A percentile compares a stretch with the other conserved stretches of the same genome.
Conservation (phyloP, 2,113 vertebrate species). For the Antechinus stuartii region DNA sequence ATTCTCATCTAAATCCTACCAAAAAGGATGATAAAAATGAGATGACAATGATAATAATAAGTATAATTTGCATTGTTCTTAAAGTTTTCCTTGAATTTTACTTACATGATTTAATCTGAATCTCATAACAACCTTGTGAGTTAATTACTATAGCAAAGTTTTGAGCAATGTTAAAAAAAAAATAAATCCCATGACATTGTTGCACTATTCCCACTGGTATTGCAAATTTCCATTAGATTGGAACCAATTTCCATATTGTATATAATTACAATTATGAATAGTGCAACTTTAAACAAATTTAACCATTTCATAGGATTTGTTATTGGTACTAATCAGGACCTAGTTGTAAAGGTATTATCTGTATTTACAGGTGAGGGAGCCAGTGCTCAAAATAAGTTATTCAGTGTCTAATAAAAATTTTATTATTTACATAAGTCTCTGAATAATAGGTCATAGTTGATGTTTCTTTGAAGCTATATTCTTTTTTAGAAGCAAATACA, state of each 20-base stretch:
- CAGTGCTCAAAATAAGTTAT: neutral
- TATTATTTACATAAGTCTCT: conserved; percentile 7
- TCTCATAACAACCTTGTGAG: neutral
- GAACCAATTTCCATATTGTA: neutral
- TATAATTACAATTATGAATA: neutral
- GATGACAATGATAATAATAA: neutral
- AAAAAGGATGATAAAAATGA: neutral
- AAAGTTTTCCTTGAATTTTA: neutral
- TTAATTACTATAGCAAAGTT: neutral
- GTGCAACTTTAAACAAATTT: neutral
- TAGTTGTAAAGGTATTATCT: neutral
- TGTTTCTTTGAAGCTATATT: conserved; percentile 33
- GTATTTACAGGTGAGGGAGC: neutral
- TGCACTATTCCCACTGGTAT: neutral
- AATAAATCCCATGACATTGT: neutral
- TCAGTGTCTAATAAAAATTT: conserved; percentile 30
- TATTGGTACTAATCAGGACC: neutral
- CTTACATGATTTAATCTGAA: neutral
- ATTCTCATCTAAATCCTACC: neutral
- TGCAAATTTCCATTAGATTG: neutral
- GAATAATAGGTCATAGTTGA: conserved; percentile 11
- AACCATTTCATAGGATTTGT: neutral
- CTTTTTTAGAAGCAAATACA: conserved; percentile 49
- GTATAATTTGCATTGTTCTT: neutral
- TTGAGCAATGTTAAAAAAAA: neutral